Evolutionary conservation across 2,113 vertebrate genomes (phyloP), one percentile per base, ranked within the genome.

Genomic region (Numida meleagris): DNA sequence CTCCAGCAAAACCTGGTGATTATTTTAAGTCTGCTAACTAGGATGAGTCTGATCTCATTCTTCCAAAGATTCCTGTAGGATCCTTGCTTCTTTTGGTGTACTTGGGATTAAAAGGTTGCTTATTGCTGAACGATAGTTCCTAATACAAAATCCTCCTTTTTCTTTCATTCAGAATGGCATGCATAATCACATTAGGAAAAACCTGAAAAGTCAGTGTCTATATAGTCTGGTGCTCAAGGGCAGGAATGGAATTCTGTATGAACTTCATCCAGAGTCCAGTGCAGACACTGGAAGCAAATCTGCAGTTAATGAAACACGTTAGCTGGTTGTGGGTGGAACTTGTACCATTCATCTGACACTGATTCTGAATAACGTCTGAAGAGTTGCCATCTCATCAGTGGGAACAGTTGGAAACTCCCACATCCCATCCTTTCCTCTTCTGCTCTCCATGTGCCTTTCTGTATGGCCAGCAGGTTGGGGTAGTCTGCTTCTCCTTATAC

Each of bases 1-100:
- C 43, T 84, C 38, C 18, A 79, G 59, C 19, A 55, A 94, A 51
- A 58, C 11, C 33, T 76, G 59, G n/a, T 62, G 45, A 86, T 76
- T 78, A 70, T 76, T 91, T 94, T 71, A 94, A 53, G 42, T 77
- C 13, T 62, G 48, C 23, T 88, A 78, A 71, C 14, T 59, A 58
- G 78, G 21, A 43, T 81, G 38, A 87, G 9, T 29, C 7, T 33
- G 16, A 31, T 42, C 29, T 90, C 88, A 76, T 65, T 7, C 5
- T 88, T 86, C 80, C 59, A 59, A 25, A 40, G 20, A 7, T 65
- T 87, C 40, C 29, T 70, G 42, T 43, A 74, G 61, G 38, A 57
- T 78, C 20, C 17, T 72, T 94, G 19, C 16, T 76, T 67, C 27
- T 71, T 46, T 72, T 27, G 29, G 13, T 61, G 29, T 45, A 25